Percentiles rank a stretch among this genome's conserved stretches.
Conservation (phyloP, 2,888 invertebrate species). For the Meghimatium bilineatum region DNA sequence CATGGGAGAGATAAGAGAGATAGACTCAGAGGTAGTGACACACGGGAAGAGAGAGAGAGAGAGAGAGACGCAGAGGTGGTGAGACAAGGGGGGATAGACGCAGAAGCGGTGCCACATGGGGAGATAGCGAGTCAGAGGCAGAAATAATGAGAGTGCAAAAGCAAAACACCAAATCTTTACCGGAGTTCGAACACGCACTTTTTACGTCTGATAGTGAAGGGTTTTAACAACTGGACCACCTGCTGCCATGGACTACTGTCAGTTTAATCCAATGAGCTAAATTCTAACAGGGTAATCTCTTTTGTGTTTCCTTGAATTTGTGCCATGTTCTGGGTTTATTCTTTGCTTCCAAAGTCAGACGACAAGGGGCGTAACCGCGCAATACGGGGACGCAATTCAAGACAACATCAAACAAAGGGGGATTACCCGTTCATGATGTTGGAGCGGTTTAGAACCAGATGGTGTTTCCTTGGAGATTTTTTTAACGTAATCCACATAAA, state of each 20-base stretch:
- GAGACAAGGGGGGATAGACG: too few species aligned
- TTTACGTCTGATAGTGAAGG: too few species aligned
- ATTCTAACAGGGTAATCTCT: too few species aligned
- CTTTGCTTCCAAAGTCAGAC: not conserved
- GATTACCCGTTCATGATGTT: not conserved
- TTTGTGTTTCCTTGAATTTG: not conserved
- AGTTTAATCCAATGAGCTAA: too few species aligned
- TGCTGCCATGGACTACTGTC: too few species aligned
- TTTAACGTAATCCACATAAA: too few species aligned
- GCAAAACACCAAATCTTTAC: too few species aligned
- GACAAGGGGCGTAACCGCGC: not conserved
- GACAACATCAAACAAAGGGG: conserved; percentile 4
- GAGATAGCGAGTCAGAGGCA: not conserved
- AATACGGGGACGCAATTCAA: not conserved
- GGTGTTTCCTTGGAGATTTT: not conserved
- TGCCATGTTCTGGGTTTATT: not conserved
- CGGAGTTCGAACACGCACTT: too few species aligned
- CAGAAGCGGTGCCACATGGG: not conserved
- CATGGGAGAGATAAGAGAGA: too few species aligned
- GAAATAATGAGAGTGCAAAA: too few species aligned
- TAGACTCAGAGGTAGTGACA: too few species aligned
- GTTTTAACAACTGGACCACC: too few species aligned
- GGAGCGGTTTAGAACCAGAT: not conserved
- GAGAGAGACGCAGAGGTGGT: not conserved
- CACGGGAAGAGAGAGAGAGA: not conserved